Evolutionary conservation across 2,797 vertebrate species (phyloP), one percentile per base, ranked within the genome.

Genomic region (Phrynocephalus forsythii): DNA sequence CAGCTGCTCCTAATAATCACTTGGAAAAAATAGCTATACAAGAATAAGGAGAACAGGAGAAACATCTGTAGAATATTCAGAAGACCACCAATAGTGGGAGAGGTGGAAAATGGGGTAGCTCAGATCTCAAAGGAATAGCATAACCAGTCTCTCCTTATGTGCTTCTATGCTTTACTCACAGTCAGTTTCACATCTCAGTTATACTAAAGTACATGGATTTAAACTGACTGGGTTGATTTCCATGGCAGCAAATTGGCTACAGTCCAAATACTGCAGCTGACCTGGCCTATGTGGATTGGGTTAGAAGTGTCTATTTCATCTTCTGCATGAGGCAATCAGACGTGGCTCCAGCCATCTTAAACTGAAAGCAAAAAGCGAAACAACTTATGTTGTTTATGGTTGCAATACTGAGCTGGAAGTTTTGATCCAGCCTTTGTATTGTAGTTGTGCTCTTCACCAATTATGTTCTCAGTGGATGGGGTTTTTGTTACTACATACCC

Each of bases 1-100:
- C 48, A 90, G 48, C 80, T 78, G 83, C 76, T 87, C 18, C 66
- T 72, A 84, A 91, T 92, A 88, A 88, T 52, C 15, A 16, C 71
- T 67, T 9, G 72, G 63, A 7, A 78, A 33, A 83, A 80, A 48
- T 72, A 85, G 26, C 52, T 20, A 13, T 81, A 60, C 81, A 78
- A 82, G 84, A 82, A 67, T 56, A 80, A 66, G 68, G 22, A 68
- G 69, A 81, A 77, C 86, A 83, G 86, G 80, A 86, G 9, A 87
- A 24, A 85, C 30, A 82, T 77, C 73, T 83, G 79, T 15, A 2
- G 18, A 80, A 63, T 6, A 2, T 48, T 15, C 33, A 86, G 85
- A 90, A 85, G 82, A 82, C 18, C 71, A 76, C 33, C 63, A 86
- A 38, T 79, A 83, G 28, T 68, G 80, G 80, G 56, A 91, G n/a